Evolutionary conservation across 1,140 invertebrate species (phyloP), one percentile per base, ranked within the genome.

Genomic region (Drosophila chauvacae): DNA sequence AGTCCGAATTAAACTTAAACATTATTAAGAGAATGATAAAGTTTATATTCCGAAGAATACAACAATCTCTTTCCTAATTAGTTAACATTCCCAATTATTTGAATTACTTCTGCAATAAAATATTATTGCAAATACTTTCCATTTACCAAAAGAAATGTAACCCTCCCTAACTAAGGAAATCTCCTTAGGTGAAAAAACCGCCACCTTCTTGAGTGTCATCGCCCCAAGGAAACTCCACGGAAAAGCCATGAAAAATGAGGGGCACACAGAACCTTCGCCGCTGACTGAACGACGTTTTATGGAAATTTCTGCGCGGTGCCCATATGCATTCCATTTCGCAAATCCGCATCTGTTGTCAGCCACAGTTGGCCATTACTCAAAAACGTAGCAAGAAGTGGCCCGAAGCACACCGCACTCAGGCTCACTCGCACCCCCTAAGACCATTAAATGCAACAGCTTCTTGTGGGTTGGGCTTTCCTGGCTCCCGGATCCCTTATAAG

Each of bases 381-480:
- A 66, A 68, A 76, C 79, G 55, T 48, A 42, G 75, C 63, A 69
- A 72, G 63, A 81, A 86, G 73, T 77, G 81, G 28, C 77, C 66
- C 44, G 51, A 63, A 65, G 51, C 47, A 63, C 48, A 26, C 20
- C 62, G 53, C 53, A 33, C 48, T 50, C 26, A 30, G n/a, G 59
- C 45, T n/a, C 59, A 61, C 58, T 47, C 57, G 44, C 55, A 30
- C 20, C 35, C 39, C 14, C 74, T 62, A 73, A 77, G 79, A 66
- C 80, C 84, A 81, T 87, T 88, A 87, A 87, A 62, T 87, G 84
- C 84, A 87, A 87, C 84, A 87, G 80, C 84, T 88, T 66, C 84
- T 88, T 65, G 60, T 65, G 70, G 80, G 68, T 66, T 61, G 69
- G 55, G 47, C 53, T 42, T 66, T 58, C 59, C 63, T 47, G 44